Evolutionary conservation across 2,113 vertebrate genomes (phyloP).

Genomic region (Zosterops hypoxanthus): DNA sequence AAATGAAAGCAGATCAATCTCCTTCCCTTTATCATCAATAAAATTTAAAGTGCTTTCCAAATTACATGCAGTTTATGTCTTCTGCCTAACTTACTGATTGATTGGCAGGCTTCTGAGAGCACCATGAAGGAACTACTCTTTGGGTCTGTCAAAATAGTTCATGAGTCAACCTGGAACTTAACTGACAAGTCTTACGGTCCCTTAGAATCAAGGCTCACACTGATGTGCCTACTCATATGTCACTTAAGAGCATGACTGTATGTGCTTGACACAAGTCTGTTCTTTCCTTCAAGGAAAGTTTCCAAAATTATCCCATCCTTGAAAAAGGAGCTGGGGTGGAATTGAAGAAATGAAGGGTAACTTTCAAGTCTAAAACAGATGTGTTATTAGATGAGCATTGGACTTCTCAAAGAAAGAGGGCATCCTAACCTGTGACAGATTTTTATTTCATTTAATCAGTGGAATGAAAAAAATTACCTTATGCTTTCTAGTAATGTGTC

Average conservation of each 20-base stretch:
- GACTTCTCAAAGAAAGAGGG: neutral
- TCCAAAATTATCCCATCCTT: neutral
- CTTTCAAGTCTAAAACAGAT: neutral
- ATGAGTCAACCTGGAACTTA: neutral
- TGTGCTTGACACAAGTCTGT: neutral
- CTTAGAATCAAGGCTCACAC: neutral
- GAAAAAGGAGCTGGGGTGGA: neutral
- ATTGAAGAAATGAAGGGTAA: neutral
- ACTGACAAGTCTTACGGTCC: neutral
- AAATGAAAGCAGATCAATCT: neutral
- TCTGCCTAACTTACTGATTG: neutral
- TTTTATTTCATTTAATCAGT: neutral
- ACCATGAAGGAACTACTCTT: neutral
- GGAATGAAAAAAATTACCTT: neutral
- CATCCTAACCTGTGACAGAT: neutral
- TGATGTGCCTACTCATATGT: neutral
- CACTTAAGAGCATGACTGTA: neutral
- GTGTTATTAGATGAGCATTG: neutral
- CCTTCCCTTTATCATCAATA: neutral
- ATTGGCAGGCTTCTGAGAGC: neutral
- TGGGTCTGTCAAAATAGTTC: neutral
- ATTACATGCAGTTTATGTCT: neutral
- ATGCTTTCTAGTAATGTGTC: neutral
- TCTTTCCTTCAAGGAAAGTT: neutral
- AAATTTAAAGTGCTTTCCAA: neutral